Evolutionary conservation across 2,888 invertebrate species (phyloP), one percentile per base, ranked within the genome.

Genomic region (Drosophila trichaetosa): DNA sequence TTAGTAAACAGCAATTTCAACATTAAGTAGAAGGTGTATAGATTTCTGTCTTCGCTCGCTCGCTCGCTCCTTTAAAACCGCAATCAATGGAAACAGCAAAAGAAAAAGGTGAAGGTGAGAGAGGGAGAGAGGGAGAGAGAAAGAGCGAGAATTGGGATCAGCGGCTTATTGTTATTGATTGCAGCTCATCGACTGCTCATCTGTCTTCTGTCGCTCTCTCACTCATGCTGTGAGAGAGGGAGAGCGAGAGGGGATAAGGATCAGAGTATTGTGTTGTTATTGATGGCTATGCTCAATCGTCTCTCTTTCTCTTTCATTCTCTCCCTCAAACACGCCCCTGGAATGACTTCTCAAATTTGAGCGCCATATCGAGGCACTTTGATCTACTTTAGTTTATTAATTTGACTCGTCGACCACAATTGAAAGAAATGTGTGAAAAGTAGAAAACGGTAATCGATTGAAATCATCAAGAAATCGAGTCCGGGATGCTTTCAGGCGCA

Each of bases 331-430:
- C 29, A 18, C n/a, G 29, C 24, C 33, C 31, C 27, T 58, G 16
- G 38, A 38, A 64, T 80, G 79, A 80, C 82, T 80, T 75, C 69
- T 71, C 71, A 76, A 59, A 80, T 80, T 75, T 63, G 38, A 46
- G 38, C 36, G 52, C 29, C 33, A 49, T 29, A 68, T 46, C 42
- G 42, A 48, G 33, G 13, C n/a, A 46, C 21, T 73, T 38, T 36
- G 57, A 77, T 73, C 73, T 51, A 34, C 40, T 64, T 51, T 36
- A 5, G 27, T 3, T 29, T 34, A 33, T 48, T 51, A 63, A 58
- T 57, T 62, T 51, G 38, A 49, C 42, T 69, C 36, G 36, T 18
- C 49, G 46, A 29, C 29, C 51, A 7, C 52, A 52, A 40, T 67
- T 61, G 16, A 71, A 76, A 56, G 10, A 71, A 76, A 67, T 64